A percentile compares a stretch with the other conserved stretches of the same genome.
Evolutionary conservation across 2,797 vertebrate genomes (phyloP).

Genomic region (Protonibea diacanthus): DNA sequence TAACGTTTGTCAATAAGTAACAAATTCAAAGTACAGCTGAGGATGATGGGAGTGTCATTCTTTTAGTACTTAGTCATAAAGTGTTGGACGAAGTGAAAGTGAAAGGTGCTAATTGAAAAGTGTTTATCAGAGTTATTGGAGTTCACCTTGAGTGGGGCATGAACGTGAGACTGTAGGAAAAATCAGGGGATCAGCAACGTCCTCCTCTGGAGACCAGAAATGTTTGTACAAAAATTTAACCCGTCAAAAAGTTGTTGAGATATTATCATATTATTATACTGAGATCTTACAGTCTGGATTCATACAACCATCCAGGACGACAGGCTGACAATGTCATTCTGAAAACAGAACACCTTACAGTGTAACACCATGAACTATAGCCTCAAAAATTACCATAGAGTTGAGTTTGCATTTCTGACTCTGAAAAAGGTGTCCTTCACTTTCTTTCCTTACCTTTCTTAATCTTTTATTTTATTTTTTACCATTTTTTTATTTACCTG

Average conservation of each 20-base stretch:
- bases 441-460: not conserved
- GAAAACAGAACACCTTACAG: not conserved
- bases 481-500: not conserved
- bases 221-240: not conserved
- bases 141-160: too few relatives aligned
- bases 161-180: too few relatives aligned
- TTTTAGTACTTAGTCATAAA: too few relatives aligned
- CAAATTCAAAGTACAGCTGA: not conserved
- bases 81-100: too few relatives aligned
- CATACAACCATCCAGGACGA: not conserved
- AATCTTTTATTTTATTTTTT: not conserved
- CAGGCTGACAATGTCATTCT: not conserved
- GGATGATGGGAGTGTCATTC: too few relatives aligned
- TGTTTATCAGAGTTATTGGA: too few relatives aligned
- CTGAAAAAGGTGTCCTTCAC: too few relatives aligned
- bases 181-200: too few relatives aligned
- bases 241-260: not conserved
- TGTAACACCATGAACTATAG: too few relatives aligned
- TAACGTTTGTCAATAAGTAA: not conserved
- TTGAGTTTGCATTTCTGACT: too few relatives aligned
- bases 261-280: not conserved
- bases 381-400: not conserved
- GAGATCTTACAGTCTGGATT: not conserved
- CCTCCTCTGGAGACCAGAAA: not conserved
- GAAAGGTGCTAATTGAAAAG: too few relatives aligned